Conservation (phyloP, 2,888 invertebrate species). For the Dicyrtomina minuta region DNA sequence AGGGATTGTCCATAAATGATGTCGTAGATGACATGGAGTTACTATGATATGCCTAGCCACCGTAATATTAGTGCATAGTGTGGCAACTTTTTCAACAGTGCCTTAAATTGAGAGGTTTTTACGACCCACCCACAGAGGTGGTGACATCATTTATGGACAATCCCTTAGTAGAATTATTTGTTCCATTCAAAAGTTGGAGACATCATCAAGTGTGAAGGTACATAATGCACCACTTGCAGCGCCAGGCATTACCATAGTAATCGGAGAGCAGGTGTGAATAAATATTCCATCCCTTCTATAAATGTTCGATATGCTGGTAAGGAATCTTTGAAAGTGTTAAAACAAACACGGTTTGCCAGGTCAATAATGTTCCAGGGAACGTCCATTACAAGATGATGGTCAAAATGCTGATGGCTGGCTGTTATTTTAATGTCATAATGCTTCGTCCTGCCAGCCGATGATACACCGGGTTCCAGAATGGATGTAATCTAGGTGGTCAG, state of each 20-base stretch:
- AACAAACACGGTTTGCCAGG: background rate
- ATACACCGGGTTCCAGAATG: background rate
- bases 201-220: background rate
- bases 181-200: background rate
- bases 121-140: too few relatives aligned
- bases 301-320: background rate
- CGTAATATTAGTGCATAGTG: too few relatives aligned
- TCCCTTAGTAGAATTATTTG: background rate
- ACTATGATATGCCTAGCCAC: too few relatives aligned
- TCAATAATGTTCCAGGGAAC: slow-evolving; percentile 1
- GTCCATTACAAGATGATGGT: background rate
- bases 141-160: too few relatives aligned
- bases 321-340: background rate
- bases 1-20: too few relatives aligned
- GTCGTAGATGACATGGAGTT: too few relatives aligned
- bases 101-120: too few relatives aligned
- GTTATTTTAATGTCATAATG: background rate
- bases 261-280: background rate
- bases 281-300: background rate
- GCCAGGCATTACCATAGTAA: background rate
- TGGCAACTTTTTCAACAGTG: too few relatives aligned
- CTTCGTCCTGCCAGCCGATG: background rate
- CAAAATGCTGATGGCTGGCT: background rate
- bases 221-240: too few relatives aligned
- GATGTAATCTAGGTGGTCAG: background rate